Percentiles rank a stretch among this genome's conserved stretches.
Evolutionary conservation across 1,140 invertebrate species (phyloP).

Genomic region (Heterodera schachtii): DNA sequence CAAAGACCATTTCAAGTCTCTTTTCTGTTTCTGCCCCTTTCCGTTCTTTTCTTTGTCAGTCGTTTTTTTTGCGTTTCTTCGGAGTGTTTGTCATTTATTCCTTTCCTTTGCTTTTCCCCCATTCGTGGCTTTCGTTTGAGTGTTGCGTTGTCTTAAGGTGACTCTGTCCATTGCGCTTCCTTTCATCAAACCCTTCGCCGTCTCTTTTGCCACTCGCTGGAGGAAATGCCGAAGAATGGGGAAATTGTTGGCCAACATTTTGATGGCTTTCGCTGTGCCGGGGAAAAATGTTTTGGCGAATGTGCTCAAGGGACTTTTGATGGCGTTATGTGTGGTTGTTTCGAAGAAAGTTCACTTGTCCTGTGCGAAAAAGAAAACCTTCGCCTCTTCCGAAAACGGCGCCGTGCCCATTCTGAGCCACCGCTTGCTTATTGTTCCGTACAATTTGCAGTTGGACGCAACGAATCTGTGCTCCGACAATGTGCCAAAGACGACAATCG

Average conservation of each 20-base stretch:
- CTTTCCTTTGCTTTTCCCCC: neutral
- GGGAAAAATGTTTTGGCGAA: neutral
- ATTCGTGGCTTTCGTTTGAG: neutral
- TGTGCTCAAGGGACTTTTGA: neutral
- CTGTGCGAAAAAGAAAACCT: neutral
- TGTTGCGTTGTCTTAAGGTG: slow-evolving; percentile 5
- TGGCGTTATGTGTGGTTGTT: neutral
- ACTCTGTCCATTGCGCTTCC: neutral
- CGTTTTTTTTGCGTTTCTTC: no score
- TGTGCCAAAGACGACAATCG: slow-evolving; percentile 19
- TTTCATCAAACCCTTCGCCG: neutral
- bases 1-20: neutral
- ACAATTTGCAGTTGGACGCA: slow-evolving; percentile 6
- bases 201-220: neutral
- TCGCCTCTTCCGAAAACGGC: neutral
- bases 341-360: neutral
- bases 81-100: neutral
- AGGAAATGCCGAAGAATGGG: neutral
- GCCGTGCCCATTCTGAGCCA: neutral
- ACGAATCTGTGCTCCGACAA: slow-evolving; percentile 13
- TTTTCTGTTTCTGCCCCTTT: no score
- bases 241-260: neutral
- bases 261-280: neutral
- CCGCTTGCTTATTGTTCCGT: neutral
- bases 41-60: no score